Conservation (phyloP, 2,888 invertebrate species). For the Furcula furcula region DNA sequence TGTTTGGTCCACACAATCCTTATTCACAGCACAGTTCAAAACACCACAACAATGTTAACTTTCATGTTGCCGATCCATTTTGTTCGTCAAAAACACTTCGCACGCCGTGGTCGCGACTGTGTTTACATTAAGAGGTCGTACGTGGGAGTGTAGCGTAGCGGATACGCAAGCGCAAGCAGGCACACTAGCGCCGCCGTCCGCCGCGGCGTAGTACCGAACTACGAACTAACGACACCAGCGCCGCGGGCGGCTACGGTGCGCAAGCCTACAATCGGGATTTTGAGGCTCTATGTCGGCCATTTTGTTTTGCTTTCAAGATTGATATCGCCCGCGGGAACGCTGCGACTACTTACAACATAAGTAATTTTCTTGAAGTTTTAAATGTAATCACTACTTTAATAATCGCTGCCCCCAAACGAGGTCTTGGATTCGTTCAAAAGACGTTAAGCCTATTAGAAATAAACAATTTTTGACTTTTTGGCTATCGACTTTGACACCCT, state of each 20-base stretch:
- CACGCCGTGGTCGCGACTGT: constrained; percentile 52
- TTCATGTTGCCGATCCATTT: constrained; percentile 56
- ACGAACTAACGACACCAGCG: constrained; percentile 61
- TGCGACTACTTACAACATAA: no score
- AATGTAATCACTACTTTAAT: no score
- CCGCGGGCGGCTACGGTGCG: constrained; percentile 46
- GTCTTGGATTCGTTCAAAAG: no score
- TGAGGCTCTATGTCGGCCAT: constrained; percentile 60
- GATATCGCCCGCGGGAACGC: constrained; percentile 36
- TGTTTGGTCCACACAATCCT: constrained; percentile 52
- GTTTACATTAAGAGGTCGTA: constrained; percentile 71
- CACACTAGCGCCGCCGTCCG: constrained; percentile 52
- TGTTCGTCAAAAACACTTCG: constrained; percentile 48
- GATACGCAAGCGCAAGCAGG: constrained; percentile 48
- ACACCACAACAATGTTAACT: constrained; percentile 49
- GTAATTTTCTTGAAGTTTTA: no score
- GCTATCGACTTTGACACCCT: no score
- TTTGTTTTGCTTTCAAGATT: constrained; percentile 51
- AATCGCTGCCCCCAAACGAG: no score
- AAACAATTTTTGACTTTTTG: no score
- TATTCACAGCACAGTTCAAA: constrained; percentile 56
- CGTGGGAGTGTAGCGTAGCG: constrained; percentile 69
- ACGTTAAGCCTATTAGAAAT: no score
- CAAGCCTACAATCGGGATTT: constrained; percentile 39
- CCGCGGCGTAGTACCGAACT: constrained; percentile 65